Base-by-base conservation (phyloP, 92 coral and sea anemone species). In the Umimayanthus kanabou region DNA sequence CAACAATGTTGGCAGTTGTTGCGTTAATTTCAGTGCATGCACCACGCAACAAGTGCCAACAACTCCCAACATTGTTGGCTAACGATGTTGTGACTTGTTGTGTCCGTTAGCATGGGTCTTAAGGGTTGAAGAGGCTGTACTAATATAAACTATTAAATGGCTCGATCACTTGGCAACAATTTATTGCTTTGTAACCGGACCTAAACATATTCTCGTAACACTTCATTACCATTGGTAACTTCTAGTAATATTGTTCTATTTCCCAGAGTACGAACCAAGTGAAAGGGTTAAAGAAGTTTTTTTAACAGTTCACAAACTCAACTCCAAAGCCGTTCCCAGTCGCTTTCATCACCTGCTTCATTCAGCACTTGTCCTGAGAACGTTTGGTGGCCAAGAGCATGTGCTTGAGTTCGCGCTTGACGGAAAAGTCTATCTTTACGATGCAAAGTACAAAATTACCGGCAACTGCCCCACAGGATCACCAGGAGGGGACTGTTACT, bases 361-460 rank as follows among this genome's bases (percentile, higher is more conserved):
- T 72, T 89, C 94, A 50, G 94, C 89, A 9, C 81, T 92, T 33
- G 86, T 92, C 53, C 92, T 92, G 10, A 86, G 90, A 71, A 90
- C 88, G n/a, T 80, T 80, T 58, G 91, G 72, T 39, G 92, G 92
- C 5, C 81, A 78, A 22, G 80, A 88, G 8, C 90, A 89, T 87
- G 79, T 92, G 25, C 90, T 92, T 9, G 94, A 92, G 69, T 92
- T 89, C 77, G 81, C 88, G 1, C 77, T 81, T n/a, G 86, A 92
- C 45, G 94, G 94, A 25, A 89, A 88, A 40, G 91, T 89, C 9
- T 88, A 85, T 33, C 80, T 92, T 16, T 92, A 90, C 84, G 91
- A 67, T 79, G 92, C 87, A 4, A 89, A 64, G 78, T 83, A 58
- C 84, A 86, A 14, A 43, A 76, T 13, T 28, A 83, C 87, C 28